Percentiles rank a stretch among this genome's conserved stretches.
These are phyloP conservation scores for Marisa cornuarietis DNA, from an alignment of 1,140 invertebrate species.

Conservation along the genomic window DNA sequence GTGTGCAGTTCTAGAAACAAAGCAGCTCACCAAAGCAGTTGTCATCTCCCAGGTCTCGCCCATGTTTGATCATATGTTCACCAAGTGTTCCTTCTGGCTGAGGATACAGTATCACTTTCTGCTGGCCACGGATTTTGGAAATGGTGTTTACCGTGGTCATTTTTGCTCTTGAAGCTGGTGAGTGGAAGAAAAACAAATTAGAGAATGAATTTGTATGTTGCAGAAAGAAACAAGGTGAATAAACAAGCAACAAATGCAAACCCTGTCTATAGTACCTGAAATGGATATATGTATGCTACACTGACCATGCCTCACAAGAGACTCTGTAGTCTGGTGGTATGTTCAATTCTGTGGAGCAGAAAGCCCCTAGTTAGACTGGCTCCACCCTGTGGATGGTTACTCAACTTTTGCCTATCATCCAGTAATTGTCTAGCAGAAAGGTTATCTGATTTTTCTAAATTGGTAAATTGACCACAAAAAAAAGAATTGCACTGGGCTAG, in stretches of 20 bases:
- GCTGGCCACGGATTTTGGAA: constrained; percentile 73
- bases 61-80: constrained; percentile 95
- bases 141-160: constrained; percentile 66
- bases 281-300: no score
- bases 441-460: no score
- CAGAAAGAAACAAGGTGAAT: background rate
- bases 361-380: no score
- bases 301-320: no score
- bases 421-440: no score
- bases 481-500: no score
- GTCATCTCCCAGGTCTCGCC: constrained; percentile 94
- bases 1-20: background rate
- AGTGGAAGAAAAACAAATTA: background rate
- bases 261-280: no score
- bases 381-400: no score
- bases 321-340: no score
- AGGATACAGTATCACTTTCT: constrained; percentile 83
- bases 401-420: no score
- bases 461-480: no score
- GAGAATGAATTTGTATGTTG: background rate
- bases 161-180: constrained; percentile 66
- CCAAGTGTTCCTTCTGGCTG: constrained; percentile 97
- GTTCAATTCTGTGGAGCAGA: no score
- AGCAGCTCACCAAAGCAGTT: constrained; percentile 82
- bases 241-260: background rate